phyloP scores from a whole-genome alignment of 2,797 vertebrate species.

The Leptatherina wallacei region DNA sequence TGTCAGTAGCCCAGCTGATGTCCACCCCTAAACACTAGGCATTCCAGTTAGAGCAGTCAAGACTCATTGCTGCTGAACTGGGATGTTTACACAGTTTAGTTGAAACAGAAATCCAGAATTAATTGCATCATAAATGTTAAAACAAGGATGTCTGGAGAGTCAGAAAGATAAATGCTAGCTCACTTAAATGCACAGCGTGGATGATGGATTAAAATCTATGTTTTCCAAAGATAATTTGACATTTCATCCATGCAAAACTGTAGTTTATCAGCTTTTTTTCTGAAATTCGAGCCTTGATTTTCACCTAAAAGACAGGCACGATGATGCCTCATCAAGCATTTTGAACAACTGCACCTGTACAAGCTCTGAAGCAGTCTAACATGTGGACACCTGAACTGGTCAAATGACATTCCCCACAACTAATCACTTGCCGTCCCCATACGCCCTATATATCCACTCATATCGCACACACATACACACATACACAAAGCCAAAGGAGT shows the following conservation, averaged over 20 bases:
- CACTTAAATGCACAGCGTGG: not conserved
- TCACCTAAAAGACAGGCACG: too few relatives aligned
- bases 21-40: not conserved
- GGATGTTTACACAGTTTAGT: not conserved
- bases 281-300: not conserved
- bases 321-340: not conserved
- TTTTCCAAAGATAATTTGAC: not conserved
- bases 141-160: too few relatives aligned
- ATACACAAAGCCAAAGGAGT: conserved; percentile 4
- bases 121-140: not conserved
- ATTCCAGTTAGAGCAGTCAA: not conserved
- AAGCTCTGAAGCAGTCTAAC: too few relatives aligned
- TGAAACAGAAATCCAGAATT: not conserved
- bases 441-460: conserved; percentile 15
- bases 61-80: not conserved
- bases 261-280: not conserved
- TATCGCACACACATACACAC: conserved; percentile 13
- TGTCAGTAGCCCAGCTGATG: conserved; percentile 5
- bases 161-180: not conserved
- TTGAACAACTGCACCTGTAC: not conserved
- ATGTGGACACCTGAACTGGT: conserved; percentile 10
- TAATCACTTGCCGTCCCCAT: conserved; percentile 21
- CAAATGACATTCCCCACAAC: conserved; percentile 1
- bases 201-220: not conserved
- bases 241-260: not conserved